phyloP scores from a whole-genome alignment of 2,888 invertebrate species.

The Patella caerulea region DNA sequence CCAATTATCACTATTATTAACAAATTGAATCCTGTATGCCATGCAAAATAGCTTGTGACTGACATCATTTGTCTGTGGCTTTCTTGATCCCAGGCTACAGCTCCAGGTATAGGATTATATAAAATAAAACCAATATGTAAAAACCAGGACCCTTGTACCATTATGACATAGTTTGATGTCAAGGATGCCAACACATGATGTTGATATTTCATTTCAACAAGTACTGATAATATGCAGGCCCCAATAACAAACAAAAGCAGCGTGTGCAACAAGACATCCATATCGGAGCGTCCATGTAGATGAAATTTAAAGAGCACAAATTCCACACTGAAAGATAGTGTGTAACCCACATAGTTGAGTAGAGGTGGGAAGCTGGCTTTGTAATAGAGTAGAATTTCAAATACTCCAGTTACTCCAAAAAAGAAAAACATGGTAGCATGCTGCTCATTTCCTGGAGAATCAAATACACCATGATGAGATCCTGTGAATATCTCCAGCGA shows the following conservation, averaged over 20 bases:
- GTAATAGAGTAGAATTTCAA: slow-evolving; percentile 70
- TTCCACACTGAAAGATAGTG: slow-evolving; percentile 72
- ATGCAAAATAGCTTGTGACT: slow-evolving; percentile 70
- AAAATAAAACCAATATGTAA: slow-evolving; percentile 74
- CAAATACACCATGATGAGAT: slow-evolving; percentile 68
- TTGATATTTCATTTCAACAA: neutral
- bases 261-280: slow-evolving; percentile 72
- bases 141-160: slow-evolving; percentile 74
- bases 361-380: slow-evolving; percentile 67
- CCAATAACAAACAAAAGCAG: slow-evolving; percentile 71
- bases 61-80: slow-evolving; percentile 72
- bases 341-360: slow-evolving; percentile 70
- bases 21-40: slow-evolving; percentile 57
- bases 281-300: slow-evolving; percentile 71
- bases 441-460: slow-evolving; percentile 72
- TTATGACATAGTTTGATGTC: neutral
- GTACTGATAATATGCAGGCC: slow-evolving; percentile 58
- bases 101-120: slow-evolving; percentile 70
- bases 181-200: neutral
- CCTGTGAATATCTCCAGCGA: slow-evolving; percentile 51
- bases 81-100: slow-evolving; percentile 66
- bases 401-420: slow-evolving; percentile 72
- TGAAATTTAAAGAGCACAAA: slow-evolving; percentile 73
- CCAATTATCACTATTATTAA: neutral
- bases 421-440: slow-evolving; percentile 75